Evolutionary conservation across 2,113 vertebrate species (phyloP).

Genomic region (Pelodiscus sinensis): DNA sequence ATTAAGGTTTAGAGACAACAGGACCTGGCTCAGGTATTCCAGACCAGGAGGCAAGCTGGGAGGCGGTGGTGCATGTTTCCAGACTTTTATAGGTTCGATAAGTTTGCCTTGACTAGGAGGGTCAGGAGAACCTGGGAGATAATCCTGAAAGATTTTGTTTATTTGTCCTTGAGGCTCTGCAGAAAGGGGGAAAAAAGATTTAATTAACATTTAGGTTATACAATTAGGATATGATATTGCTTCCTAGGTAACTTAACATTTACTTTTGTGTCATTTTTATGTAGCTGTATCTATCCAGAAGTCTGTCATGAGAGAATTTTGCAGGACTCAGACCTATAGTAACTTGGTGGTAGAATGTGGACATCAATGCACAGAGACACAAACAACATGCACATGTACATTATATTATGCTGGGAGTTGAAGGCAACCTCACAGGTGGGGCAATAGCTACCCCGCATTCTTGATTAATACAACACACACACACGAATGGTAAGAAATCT

Average conservation of each 20-base stretch:
- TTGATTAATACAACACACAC: neutral
- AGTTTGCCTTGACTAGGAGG: neutral
- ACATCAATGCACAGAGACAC: neutral
- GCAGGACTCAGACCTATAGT: neutral
- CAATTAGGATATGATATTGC: neutral
- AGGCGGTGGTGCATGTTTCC: constrained; percentile 22
- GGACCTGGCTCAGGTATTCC: constrained; percentile 80
- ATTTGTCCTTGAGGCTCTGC: constrained; percentile 59
- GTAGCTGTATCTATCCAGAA: neutral
- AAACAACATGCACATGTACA: neutral
- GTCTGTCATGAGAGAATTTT: neutral
- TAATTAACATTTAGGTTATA: neutral
- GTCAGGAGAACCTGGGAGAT: constrained; percentile 71
- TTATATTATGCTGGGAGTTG: neutral
- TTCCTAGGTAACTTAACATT: neutral
- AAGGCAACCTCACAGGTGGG: neutral
- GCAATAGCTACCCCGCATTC: neutral
- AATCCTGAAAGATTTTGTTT: constrained; percentile 40
- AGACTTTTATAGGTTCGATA: constrained; percentile 16
- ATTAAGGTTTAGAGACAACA: constrained; percentile 26
- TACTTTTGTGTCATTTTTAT: neutral
- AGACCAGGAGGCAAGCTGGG: constrained; percentile 76
- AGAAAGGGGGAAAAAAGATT: neutral
- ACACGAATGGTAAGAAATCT: neutral
- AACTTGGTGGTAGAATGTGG: neutral